Evolutionary conservation across 2,888 invertebrate species (phyloP), one percentile per base, ranked within the genome.

Genomic region (Hipparchia semele): DNA sequence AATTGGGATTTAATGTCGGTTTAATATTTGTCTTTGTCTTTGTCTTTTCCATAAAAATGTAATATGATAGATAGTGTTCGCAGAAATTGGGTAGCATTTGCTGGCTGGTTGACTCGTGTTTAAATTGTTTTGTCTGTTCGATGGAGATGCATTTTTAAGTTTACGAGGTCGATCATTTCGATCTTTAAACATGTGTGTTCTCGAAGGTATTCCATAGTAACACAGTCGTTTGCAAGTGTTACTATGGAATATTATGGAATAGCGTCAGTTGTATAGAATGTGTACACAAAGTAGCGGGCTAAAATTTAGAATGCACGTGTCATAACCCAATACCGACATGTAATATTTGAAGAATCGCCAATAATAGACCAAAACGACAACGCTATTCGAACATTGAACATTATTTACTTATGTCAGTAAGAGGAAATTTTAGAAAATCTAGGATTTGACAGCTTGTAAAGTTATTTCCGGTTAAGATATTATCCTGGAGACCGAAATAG

Each of bases 231-330:
- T 54, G 23, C 53, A 54, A 66, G 8, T 45, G 67, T 9, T 23
- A 45, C n/a, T 6, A 56, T 56, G 8, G 56, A 13, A 46, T 46
- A 67, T 67, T 46, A 45, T 13, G 46, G 46, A 6, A 49, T 68
- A 12, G 59, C 49, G 49, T 33, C 68, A 60, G 49, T 68, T 13
- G 49, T 58, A 60, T 58, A 46, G 45, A 67, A 67, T 67, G 39
- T 67, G 56, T 61, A 33, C 67, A 73, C 68, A 75, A 76, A 62
- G 74, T 75, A 71, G 72, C 13, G 53, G 51, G 61, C 39, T 59
- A 69, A 33, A 33, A 65, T 51, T 72, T 53, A 53, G 59, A 69
- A 62, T 71, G 71, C 73, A 71, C 71, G 71, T 75, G 73, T 71
- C 66, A 56, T 13, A 66, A 69, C 39, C 71, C 68, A 71, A 74